Evolutionary conservation across 92 coral and sea anemone species (phyloP).

Genomic region (Parazoanthus darwini): DNA sequence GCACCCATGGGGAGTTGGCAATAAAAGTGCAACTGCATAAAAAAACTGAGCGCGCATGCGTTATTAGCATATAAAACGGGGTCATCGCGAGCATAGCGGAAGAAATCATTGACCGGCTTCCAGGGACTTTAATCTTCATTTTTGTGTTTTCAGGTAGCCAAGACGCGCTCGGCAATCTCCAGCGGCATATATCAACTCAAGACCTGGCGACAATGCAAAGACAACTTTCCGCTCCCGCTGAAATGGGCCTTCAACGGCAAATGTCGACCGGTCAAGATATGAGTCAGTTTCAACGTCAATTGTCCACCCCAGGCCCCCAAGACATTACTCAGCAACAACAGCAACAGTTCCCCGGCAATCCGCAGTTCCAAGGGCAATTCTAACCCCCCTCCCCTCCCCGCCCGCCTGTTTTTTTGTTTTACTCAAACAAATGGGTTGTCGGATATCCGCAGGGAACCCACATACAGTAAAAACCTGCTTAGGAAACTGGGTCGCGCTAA

Average conservation of each 20-base stretch:
- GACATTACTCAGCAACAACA: slow-evolving; percentile 81
- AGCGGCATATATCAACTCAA: slow-evolving; percentile 19
- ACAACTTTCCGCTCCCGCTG: slow-evolving; percentile 80
- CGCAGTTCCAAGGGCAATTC: slow-evolving; percentile 65
- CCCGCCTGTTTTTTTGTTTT: too few species aligned
- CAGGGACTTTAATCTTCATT: neutral
- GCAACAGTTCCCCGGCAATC: slow-evolving; percentile 70
- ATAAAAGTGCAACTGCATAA: too few species aligned
- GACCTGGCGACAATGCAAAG: slow-evolving; percentile 63
- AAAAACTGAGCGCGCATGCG: neutral
- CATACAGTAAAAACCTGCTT: neutral
- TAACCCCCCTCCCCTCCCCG: neutral
- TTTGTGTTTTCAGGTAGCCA: neutral
- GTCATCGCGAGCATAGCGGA: too few species aligned
- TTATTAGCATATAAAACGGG: neutral
- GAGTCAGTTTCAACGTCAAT: slow-evolving; percentile 71
- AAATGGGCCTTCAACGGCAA: slow-evolving; percentile 68
- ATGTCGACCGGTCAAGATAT: slow-evolving; percentile 61
- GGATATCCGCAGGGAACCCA: too few species aligned
- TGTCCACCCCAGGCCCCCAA: slow-evolving; percentile 81
- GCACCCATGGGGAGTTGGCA: too few species aligned
- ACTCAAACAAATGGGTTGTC: too few species aligned
- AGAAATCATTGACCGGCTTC: neutral
- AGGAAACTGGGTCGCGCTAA: neutral
- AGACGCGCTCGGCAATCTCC: slow-evolving; percentile 27